phyloP scores from a whole-genome alignment of 2,113 vertebrate genomes.

The Propithecus coquereli region DNA sequence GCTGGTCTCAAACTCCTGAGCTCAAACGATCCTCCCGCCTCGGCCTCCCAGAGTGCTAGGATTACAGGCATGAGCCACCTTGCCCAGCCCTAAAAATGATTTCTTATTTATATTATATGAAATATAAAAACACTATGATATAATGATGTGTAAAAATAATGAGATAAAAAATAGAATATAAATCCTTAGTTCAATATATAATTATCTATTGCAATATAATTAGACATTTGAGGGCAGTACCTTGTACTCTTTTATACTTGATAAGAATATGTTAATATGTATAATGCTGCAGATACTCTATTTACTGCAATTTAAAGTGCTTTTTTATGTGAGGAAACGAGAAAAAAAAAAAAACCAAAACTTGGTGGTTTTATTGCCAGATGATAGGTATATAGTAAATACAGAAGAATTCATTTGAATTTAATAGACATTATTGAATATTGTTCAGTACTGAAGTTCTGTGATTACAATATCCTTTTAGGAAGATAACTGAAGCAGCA shows the following conservation, averaged over 20 bases:
- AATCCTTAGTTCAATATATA: neutral
- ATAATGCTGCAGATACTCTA: neutral
- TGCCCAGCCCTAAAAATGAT: neutral
- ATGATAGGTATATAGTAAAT: neutral
- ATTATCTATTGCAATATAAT: neutral
- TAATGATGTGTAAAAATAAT: neutral
- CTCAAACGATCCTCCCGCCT: too few relatives aligned
- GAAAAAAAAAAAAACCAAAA: neutral
- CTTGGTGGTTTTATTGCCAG: neutral
- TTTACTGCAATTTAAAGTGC: neutral
- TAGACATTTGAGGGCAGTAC: neutral
- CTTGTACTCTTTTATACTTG: neutral
- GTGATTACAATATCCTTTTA: neutral
- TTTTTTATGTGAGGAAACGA: neutral
- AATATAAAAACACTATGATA: neutral
- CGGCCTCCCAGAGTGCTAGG: too few relatives aligned
- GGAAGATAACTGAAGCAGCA: neutral
- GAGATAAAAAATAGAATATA: neutral
- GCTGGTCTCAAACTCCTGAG: too few relatives aligned
- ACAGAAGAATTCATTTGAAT: neutral
- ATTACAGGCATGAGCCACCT: too few relatives aligned
- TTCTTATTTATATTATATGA: neutral
- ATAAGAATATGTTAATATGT: neutral
- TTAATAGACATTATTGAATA: neutral
- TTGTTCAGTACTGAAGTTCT: neutral